Base-by-base conservation (phyloP, 2,113 vertebrate genomes). In the Mixornis gularis region DNA sequence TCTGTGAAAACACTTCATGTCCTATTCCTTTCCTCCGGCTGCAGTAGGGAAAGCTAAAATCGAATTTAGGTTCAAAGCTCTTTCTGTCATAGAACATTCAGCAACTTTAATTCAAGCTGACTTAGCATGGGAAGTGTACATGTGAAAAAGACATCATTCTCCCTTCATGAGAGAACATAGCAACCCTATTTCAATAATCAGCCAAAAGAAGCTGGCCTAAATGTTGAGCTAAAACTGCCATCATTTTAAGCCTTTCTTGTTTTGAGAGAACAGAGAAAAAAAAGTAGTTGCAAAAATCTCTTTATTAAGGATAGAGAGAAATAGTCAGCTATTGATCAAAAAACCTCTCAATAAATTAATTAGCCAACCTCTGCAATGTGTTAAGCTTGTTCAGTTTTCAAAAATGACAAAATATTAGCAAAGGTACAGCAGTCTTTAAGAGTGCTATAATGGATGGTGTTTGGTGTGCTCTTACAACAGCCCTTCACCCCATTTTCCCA, bases 21-120 rank as follows among this genome's bases (percentile, higher is more conserved):
- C 55, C 59, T 90, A 20, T 44, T 84, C 49, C 62, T 85, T 21
- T 87, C 73, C 87, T 72, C 52, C 60, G 80, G 78, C 80, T 85
- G 53, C 56, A 64, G 25, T 0, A 2, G 78, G 49, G 40, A 87
- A 24, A 62, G 44, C 25, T 91, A 60, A 81, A 87, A 64, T 58
- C 22, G 48, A 87, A 87, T 89, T 79, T 76, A 64, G 38, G 9
- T 85, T 92, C 81, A 87, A 87, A 94, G 53, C 22, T 81, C 62
- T 62, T 87, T 91, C 68, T n/a, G 18, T 53, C 44, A n/a, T 7
- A 60, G 84, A 89, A 85, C 17, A 20, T 87, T 64, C 44, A 60
- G 36, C 1, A 1, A 74, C 66, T 87, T 84, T 82, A 87, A 94
- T 89, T 84, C 89, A 68, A 93, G 70, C 58, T 95, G 95, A 94